Conservation (phyloP, 2,888 invertebrate species). For the Graphium colonna region DNA sequence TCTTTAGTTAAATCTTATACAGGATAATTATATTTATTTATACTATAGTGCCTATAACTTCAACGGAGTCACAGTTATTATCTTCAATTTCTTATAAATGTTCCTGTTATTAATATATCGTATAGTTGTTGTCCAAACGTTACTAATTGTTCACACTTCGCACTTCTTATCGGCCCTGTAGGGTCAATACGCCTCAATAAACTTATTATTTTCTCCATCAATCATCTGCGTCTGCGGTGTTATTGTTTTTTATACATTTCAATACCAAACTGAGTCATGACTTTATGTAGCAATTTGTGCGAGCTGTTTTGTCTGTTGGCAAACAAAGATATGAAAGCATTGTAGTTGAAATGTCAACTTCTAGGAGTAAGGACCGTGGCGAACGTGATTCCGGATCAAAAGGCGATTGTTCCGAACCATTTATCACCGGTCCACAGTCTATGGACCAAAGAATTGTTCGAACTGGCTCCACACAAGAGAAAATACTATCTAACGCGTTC, state of each 20-base stretch:
- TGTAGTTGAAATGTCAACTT: slow-evolving; percentile 30
- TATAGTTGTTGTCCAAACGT: no score
- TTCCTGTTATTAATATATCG: no score
- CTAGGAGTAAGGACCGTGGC: slow-evolving; percentile 40
- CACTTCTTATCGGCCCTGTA: background rate
- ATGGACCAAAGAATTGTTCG: slow-evolving; percentile 25
- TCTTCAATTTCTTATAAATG: no score
- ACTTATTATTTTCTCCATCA: slow-evolving; percentile 5
- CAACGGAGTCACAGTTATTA: no score
- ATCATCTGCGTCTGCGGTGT: background rate
- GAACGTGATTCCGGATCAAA: slow-evolving; percentile 54
- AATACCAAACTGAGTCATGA: no score
- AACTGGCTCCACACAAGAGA: slow-evolving; percentile 1
- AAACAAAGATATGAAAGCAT: background rate
- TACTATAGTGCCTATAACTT: no score
- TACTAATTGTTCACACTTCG: background rate
- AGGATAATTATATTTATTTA: no score
- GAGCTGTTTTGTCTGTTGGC: no score
- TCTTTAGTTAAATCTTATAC: no score
- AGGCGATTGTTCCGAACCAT: slow-evolving; percentile 48
- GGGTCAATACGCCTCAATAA: slow-evolving; percentile 9
- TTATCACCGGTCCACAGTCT: slow-evolving; percentile 46
- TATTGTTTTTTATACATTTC: background rate
- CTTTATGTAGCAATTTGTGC: no score
- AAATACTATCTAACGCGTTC: slow-evolving; percentile 1